Conservation (phyloP, 1,140 invertebrate genomes). For the Zaprionus nigranus region DNA sequence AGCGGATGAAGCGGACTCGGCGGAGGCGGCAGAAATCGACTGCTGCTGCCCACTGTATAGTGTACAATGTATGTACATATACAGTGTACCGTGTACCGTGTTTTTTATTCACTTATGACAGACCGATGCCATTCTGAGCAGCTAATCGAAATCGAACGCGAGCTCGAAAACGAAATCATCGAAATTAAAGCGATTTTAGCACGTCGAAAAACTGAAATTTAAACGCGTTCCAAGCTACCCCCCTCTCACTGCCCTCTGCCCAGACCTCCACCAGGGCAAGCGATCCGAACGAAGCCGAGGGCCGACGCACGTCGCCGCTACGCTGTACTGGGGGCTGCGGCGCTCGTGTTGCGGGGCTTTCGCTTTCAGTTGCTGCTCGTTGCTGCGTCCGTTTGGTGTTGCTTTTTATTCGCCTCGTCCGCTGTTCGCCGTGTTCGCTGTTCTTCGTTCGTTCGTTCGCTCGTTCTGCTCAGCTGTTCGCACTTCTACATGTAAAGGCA, state of each 20-base stretch:
- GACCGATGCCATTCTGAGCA: constrained; percentile 1
- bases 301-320: constrained; percentile 40
- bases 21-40: neutral
- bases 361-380: constrained; percentile 82
- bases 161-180: constrained; percentile 37
- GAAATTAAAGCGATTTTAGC: constrained; percentile 55
- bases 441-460: constrained; percentile 8
- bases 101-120: constrained; percentile 6
- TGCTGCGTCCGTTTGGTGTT: constrained; percentile 77
- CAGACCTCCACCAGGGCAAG: neutral
- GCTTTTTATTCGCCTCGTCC: constrained; percentile 54
- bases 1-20: constrained; percentile 1
- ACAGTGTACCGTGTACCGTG: neutral
- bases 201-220: constrained; percentile 39
- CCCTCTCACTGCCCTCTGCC: neutral
- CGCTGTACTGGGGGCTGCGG: constrained; percentile 48
- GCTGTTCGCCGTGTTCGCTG: constrained; percentile 29
- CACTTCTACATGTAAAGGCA: neutral
- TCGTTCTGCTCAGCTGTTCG: constrained; percentile 1
- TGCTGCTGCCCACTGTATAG: neutral
- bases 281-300: constrained; percentile 51
- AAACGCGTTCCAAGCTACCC: constrained; percentile 51
- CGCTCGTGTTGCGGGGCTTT: constrained; percentile 65
- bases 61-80: neutral
- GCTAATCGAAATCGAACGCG: constrained; percentile 10